These are phyloP conservation scores for Nasonia vitripennis DNA, from an alignment of 1,140 invertebrate genomes.

Conservation along the genomic window DNA sequence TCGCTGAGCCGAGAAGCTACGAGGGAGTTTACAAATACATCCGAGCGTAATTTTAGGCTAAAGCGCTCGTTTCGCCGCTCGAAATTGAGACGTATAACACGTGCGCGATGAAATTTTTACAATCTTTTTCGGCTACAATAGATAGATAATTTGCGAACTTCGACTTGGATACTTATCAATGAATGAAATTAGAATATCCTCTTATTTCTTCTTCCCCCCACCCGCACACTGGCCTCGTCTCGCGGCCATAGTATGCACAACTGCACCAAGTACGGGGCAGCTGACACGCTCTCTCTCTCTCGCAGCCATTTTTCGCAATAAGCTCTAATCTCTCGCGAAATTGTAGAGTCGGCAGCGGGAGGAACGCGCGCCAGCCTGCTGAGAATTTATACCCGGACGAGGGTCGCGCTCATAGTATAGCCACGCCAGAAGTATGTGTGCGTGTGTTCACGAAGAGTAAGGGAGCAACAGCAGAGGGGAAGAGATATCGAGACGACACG, in stretches of 20 bases:
- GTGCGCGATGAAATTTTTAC: conserved; percentile 34
- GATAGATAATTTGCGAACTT: neutral
- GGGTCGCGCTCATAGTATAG: conserved; percentile 12
- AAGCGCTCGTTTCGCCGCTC: conserved; percentile 13
- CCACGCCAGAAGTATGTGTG: neutral
- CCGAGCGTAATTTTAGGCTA: conserved; percentile 38
- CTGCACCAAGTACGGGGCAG: neutral
- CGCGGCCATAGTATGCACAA: neutral
- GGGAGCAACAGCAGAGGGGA: conserved; percentile 26
- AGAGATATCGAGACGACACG: conserved; percentile 55
- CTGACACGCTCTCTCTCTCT: conserved; percentile 16
- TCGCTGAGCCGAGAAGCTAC: neutral
- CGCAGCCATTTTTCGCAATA: conserved; percentile 60
- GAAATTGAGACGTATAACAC: conserved; percentile 37
- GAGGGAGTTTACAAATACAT: conserved; percentile 12
- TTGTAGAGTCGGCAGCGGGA: conserved; percentile 57
- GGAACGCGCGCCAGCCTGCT: neutral
- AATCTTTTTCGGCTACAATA: neutral
- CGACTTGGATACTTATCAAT: no score
- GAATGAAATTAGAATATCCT: no score
- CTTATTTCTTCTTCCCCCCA: no score
- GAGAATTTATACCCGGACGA: conserved; percentile 61
- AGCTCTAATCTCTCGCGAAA: conserved; percentile 67
- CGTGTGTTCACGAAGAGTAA: neutral
- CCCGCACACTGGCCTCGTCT: no score